These are phyloP conservation scores for Australoheros facetus DNA, from an alignment of 2,797 vertebrate genomes.

Conservation along the genomic window DNA sequence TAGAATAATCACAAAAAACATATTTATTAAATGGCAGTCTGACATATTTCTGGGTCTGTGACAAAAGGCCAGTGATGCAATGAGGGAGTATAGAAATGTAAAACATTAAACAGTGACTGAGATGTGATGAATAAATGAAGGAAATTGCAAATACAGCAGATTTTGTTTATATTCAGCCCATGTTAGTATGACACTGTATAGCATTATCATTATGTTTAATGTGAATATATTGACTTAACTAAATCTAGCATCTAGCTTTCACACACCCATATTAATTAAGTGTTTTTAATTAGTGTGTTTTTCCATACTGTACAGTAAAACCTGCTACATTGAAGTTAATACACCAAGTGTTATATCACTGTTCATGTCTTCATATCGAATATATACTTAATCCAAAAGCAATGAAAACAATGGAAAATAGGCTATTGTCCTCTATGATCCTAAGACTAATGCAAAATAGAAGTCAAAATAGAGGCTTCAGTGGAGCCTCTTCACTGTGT, in stretches of 20 bases:
- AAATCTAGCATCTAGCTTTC: background rate
- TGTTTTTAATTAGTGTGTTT: too few relatives aligned
- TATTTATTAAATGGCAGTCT: background rate
- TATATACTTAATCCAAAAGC: background rate
- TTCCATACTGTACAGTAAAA: too few relatives aligned
- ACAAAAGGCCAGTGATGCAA: background rate
- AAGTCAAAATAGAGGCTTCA: constrained; percentile 18
- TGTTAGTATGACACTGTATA: too few relatives aligned
- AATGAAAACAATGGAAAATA: background rate
- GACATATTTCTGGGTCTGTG: background rate
- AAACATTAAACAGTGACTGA: too few relatives aligned
- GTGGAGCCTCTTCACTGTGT: constrained; percentile 28
- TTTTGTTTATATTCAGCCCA: too few relatives aligned
- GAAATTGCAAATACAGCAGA: too few relatives aligned
- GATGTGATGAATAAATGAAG: too few relatives aligned
- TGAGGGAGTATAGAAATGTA: background rate
- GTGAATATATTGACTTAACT: too few relatives aligned
- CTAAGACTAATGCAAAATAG: constrained; percentile 1
- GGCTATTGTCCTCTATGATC: background rate
- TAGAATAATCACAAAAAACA: background rate
- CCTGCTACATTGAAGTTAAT: background rate
- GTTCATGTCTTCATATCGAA: background rate
- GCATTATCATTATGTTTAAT: too few relatives aligned
- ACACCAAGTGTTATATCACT: background rate
- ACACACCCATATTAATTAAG: background rate